Evolutionary conservation across 1,140 invertebrate genomes (phyloP), one percentile per base, ranked within the genome.

Genomic region (Phocides pigmalion): DNA sequence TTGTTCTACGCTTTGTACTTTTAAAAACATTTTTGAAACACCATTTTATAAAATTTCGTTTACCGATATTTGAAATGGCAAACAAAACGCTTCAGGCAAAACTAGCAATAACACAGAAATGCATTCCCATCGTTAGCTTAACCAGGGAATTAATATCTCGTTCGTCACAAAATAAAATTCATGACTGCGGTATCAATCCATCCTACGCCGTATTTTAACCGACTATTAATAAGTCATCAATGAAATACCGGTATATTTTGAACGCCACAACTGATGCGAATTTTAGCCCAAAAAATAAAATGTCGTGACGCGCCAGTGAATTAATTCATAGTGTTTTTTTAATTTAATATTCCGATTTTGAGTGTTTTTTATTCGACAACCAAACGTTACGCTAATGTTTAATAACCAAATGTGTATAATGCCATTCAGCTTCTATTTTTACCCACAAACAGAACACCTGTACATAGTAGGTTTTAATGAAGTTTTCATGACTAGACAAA

Each of bases 111-210:
- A 49, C 44, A 61, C 20, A n/a, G 17, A 16, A 15, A 61, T 61
- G 44, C 19, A 49, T 35, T 35, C 58, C 28, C 46, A 44, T 44
- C 56, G 56, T 59, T 61, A 16, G 53, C 54, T 64, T 62, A 69
- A 69, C 70, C 70, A 46, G 58, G 41, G 59, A 39, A 72, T 72
- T 69, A 72, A 72, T 72, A 62, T 66, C 63, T 42, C 47, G 44
- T 66, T 15, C 66, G 28, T 54, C 64, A 69, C 67, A 66, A 63
- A 72, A 66, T 66, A 61, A 68, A 69, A 66, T 61, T 54, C 46
- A 41, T 61, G 64, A 69, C 51, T 42, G 39, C 62, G 20, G 53
- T 11, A 62, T 42, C 63, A 54, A 66, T 54, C 61, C 46, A 64
- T 35, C 58, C 62, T 4, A 44, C 58, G 25, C 47, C 14, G 47